Base-by-base conservation (phyloP, 2,888 invertebrate genomes). In the Anorthoa munda region DNA sequence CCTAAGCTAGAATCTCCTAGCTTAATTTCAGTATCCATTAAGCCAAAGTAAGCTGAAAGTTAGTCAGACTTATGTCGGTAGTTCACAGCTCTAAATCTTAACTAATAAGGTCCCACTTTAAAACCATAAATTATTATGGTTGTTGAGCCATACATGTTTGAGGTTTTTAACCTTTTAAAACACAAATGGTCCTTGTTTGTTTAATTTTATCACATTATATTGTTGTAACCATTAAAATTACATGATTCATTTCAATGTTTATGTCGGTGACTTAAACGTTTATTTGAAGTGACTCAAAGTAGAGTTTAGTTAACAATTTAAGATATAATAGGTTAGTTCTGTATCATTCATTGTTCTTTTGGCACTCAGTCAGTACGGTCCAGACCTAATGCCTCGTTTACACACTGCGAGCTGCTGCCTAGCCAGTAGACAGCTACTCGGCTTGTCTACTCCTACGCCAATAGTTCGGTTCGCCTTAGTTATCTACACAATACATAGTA, bases 121-220 rank as follows among this genome's bases (percentile, higher is more conserved):
- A 72, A 66, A 59, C 56, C 50, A 65, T 65, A n/a, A 21, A 68
- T 56, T 26, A 17, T 45, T 64, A 46, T 48, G 4, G 1, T 17
- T 55, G 39, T 66, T 56, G 31, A 59, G 63, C 17, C n/a, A 77
- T 77, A 77, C 17, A 66, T 81, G 67, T 51, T 64, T 56, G 58
- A 71, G 55, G 59, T 71, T 76, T 71, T 70, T 79, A 66, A 66
- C 66, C 70, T 77, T 68, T 55, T 50, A 31, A 64, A 56, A 79
- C 50, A 79, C 59, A 67, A 77, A 56, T 65, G 64, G 46, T 65
- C 55, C 46, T 65, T 71, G 66, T 66, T 2, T 21, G 55, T 66
- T 72, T 31, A 77, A 58, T 70, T 74, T 56, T 51, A 63, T 68
- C 21, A 50, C 61, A 53, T 65, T 72, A 31, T 59, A 79, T 81